Base-by-base conservation (phyloP, 2,113 vertebrate species). In the Hassar affinis region DNA sequence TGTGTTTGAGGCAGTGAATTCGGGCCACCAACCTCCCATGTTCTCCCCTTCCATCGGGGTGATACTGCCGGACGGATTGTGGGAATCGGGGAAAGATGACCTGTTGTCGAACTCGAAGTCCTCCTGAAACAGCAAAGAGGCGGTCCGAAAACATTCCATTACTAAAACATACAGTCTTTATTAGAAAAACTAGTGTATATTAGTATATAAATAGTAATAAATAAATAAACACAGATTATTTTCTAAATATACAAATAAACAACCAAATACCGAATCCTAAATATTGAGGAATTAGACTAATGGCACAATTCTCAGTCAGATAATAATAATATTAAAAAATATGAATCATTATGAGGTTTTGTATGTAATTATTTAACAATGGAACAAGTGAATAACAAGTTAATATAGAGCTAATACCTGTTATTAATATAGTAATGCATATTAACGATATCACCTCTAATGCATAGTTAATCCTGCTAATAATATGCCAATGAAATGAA, bases 21-120 rank as follows among this genome's bases (percentile, higher is more conserved):
- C 95, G 90, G 96, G 95, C 96, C 96, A 97, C 96, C 96, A 97
- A 96, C 96, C 96, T 96, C 96, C 96, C 96, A 97, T 97, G 87
- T 96, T 97, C 92, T 97, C 96, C 86, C 96, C 96, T 88, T 96
- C 96, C 89, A 93, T 90, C 56, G 93, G 93, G 85, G 93, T 90
- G 0, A 92, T 90, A 89, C 92, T 94, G 86, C 93, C 95, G 5
- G 92, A 88, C 69, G 90, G 82, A 83, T 92, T 85, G 17, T 86
- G 92, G 6, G 93, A 86, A 0, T 95, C 94, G 78, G 93, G 91
- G 89, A 95, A 96, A 15, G 90, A 86, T 18, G 84, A 79, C 76
- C 94, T 95, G 2, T 90, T 89, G 56, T 94, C 92, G 8, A 95
- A 95, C 81, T 91, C 94, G 89, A 95, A 96, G 82, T 96, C 95